These are phyloP conservation scores for Hyposoter didymator DNA, from an alignment of 2,888 invertebrate genomes.

Conservation along the genomic window DNA sequence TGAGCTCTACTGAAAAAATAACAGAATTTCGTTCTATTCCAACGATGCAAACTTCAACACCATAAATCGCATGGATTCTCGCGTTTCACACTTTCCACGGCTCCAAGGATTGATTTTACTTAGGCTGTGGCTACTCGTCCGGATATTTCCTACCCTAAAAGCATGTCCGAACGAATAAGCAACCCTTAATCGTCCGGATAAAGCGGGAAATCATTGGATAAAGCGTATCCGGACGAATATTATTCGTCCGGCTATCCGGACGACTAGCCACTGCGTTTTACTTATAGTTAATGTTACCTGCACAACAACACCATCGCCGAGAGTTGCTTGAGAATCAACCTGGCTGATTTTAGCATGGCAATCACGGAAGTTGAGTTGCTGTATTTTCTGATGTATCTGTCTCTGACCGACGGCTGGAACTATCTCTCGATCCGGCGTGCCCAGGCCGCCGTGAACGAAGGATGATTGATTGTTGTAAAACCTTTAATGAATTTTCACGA, in stretches of 20 bases:
- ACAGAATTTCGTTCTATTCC: too few relatives aligned
- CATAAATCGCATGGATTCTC: neutral
- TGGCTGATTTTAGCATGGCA: constrained; percentile 99
- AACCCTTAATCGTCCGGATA: too few relatives aligned
- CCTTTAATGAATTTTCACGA: constrained; percentile 79
- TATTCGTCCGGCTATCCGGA: too few relatives aligned
- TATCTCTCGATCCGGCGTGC: constrained; percentile 92
- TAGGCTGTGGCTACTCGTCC: too few relatives aligned
- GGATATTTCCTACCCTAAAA: too few relatives aligned
- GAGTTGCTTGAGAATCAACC: constrained; percentile 97
- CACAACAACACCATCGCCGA: constrained; percentile 97
- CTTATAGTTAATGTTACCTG: constrained; percentile 88
- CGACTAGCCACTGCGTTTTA: too few relatives aligned
- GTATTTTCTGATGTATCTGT: constrained; percentile 97
- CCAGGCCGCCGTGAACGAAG: constrained; percentile 97
- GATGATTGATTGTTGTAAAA: constrained; percentile 98
- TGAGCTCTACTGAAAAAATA: too few relatives aligned
- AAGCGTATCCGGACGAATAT: too few relatives aligned
- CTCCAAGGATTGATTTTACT: neutral
- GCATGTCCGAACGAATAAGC: too few relatives aligned
- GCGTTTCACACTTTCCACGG: neutral
- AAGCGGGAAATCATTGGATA: too few relatives aligned
- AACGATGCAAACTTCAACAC: too few relatives aligned
- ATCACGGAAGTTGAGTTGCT: constrained; percentile 97
- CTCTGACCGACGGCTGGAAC: constrained; percentile 95